Evolutionary conservation across 2,797 vertebrate species (phyloP).

Genomic region (Melanotaenia nigrans): DNA sequence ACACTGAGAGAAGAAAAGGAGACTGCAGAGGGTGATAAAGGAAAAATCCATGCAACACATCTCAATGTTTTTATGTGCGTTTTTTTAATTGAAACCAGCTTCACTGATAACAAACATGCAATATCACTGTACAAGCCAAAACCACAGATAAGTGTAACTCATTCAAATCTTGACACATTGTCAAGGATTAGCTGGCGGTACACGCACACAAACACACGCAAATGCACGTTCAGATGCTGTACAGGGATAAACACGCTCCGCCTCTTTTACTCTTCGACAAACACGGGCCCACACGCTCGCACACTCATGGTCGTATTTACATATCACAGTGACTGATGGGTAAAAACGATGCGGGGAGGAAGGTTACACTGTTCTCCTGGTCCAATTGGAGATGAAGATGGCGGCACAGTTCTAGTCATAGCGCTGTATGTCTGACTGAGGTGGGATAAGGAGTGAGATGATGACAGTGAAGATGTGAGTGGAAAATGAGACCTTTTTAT

Average conservation of each 20-base stretch:
- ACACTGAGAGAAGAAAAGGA: constrained; percentile 45
- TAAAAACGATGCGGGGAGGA: constrained; percentile 58
- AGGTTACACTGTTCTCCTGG: constrained; percentile 68
- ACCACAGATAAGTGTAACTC: constrained; percentile 91
- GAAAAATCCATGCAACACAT: constrained; percentile 78
- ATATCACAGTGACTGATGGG: constrained; percentile 85
- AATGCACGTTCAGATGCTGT: constrained; percentile 60
- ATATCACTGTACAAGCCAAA: constrained; percentile 95
- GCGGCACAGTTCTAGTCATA: constrained; percentile 65
- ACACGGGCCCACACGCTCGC: constrained; percentile 56
- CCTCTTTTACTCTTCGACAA: constrained; percentile 54
- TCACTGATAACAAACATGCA: constrained; percentile 97
- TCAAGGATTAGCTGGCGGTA: constrained; percentile 86
- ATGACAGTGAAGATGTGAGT: constrained; percentile 67
- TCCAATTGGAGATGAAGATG: constrained; percentile 69
- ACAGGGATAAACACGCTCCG: constrained; percentile 67
- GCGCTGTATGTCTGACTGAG: constrained; percentile 59
- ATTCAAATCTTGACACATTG: constrained; percentile 89
- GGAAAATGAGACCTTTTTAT: constrained; percentile 63
- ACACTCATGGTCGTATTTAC: constrained; percentile 81
- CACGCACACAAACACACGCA: constrained; percentile 46
- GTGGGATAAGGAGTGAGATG: constrained; percentile 67
- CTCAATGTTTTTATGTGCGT: constrained; percentile 77
- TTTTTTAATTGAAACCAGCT: constrained; percentile 90
- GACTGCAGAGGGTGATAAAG: constrained; percentile 53